Conservation (phyloP, 2,797 vertebrate genomes). For the Caiman crocodilus region DNA sequence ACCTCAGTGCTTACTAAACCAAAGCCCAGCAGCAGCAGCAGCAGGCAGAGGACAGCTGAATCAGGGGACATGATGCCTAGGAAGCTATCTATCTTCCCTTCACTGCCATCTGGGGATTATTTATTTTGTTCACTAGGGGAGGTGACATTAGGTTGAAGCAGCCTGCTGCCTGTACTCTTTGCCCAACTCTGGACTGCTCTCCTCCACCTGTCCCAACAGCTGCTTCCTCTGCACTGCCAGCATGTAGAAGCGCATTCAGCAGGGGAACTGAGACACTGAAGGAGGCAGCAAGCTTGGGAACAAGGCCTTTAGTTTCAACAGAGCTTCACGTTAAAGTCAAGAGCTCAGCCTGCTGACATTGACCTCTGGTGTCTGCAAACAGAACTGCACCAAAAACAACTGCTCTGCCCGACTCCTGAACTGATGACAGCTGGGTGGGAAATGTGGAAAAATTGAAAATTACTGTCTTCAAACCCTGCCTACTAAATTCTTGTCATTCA, state of each 20-base stretch:
- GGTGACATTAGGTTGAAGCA: conserved; percentile 21
- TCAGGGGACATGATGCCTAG: fast-evolving
- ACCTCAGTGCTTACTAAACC: not conserved
- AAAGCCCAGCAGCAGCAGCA: not conserved
- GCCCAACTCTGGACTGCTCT: not conserved
- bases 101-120: not conserved
- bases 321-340: not conserved
- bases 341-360: not conserved
- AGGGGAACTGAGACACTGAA: not conserved
- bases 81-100: not conserved
- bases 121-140: fast-evolving
- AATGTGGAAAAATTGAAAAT: not conserved
- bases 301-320: not conserved
- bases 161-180: conserved; percentile 59
- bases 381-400: not conserved
- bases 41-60: not conserved
- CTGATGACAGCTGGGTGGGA: conserved; percentile 22
- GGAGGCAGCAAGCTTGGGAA: not conserved
- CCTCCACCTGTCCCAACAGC: conserved; percentile 71
- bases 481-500: not conserved
- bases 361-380: not conserved
- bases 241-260: not conserved
- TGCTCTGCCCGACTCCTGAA: not conserved
- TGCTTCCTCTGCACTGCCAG: not conserved
- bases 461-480: not conserved